Conservation (phyloP, 2,797 vertebrate genomes). For the Champsocephalus esox region DNA sequence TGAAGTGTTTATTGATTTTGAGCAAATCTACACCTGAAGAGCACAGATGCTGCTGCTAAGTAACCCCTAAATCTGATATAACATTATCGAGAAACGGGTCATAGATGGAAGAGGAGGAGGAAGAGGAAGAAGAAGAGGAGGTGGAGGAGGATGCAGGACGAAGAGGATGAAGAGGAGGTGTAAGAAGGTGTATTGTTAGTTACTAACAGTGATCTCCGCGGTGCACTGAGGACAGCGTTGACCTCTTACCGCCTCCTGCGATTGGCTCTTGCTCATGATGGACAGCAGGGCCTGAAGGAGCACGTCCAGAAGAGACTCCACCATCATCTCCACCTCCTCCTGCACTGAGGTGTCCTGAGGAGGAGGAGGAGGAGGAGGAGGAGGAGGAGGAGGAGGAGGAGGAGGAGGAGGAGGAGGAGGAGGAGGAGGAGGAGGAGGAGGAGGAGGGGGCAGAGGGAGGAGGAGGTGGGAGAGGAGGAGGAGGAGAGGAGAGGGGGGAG, state of each 20-base stretch:
- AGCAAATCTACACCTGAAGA: too few relatives aligned
- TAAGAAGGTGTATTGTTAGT: conserved; percentile 92
- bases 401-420: neutral
- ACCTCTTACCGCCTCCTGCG: conserved; percentile 99
- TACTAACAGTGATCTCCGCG: conserved; percentile 99
- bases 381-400: neutral
- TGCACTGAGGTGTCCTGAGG: conserved; percentile 86
- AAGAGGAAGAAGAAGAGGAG: neutral
- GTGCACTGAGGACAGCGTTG: conserved; percentile 98
- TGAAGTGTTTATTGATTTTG: too few relatives aligned
- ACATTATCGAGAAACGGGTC: too few relatives aligned
- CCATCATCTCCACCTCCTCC: conserved; percentile 99
- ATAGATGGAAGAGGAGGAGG: neutral
- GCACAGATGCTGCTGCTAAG: too few relatives aligned
- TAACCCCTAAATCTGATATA: too few relatives aligned
- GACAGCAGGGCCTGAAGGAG: conserved; percentile 96
- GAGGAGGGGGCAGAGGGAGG: too few relatives aligned
- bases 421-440: neutral
- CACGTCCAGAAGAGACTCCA: conserved; percentile 97
- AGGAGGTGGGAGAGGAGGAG: too few relatives aligned
- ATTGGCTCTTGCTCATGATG: conserved; percentile 99
- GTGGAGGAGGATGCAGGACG: conserved; percentile 53
- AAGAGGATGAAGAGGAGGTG: conserved; percentile 36
- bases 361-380: neutral
- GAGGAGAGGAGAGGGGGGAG: too few relatives aligned